Base-by-base conservation (phyloP, 1,140 invertebrate genomes). In the Trichonephila clavata region DNA sequence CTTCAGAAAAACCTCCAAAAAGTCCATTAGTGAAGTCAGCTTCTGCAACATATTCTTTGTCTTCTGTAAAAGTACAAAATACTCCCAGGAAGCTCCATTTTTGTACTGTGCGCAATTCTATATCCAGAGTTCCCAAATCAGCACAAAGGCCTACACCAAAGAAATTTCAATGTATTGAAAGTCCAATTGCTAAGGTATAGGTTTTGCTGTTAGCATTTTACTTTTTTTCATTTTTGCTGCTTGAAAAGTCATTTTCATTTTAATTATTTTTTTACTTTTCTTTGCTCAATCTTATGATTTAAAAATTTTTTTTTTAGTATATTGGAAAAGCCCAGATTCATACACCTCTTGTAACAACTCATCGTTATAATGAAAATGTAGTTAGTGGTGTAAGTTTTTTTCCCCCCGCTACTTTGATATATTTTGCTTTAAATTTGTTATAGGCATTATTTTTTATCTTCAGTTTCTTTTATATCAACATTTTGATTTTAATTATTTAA, bases 141-240 rank as follows among this genome's bases (percentile, higher is more conserved):
- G 10, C 63, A 14, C 84, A 43, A 50, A 87, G 57, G 24, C 14
- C n/a, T 5, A 61, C n/a, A n/a, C 61, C 92, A 59, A 93, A 93
- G 24, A 93, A 88, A 93, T 93, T 86, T 57, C 63, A 87, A 39
- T 61, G 87, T 27, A 93, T 93, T 88, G 63, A 93, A 63, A 93
- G 92, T 50, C 92, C 92, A 24, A 43, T 93, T 84, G 92, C 84
- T 57, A 63, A 87, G 86, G 92, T 93, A 86, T 71, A 27, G 39
- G 84, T 39, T 60, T 80, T 21, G 71, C 43, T 27, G 10, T 16
- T 80, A 61, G 61, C 21, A 39, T 80, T 32, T 61, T 20, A 13
- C 0, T 80, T 61, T 39, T 71, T 57, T 89, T 4, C n/a, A n/a
- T n/a, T 1, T 27, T 80, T 7, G 3, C 32, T 27, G 20, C 60